Evolutionary conservation across 2,113 vertebrate species (phyloP), one percentile per base, ranked within the genome.

Genomic region (Grammomys dolichurus): DNA sequence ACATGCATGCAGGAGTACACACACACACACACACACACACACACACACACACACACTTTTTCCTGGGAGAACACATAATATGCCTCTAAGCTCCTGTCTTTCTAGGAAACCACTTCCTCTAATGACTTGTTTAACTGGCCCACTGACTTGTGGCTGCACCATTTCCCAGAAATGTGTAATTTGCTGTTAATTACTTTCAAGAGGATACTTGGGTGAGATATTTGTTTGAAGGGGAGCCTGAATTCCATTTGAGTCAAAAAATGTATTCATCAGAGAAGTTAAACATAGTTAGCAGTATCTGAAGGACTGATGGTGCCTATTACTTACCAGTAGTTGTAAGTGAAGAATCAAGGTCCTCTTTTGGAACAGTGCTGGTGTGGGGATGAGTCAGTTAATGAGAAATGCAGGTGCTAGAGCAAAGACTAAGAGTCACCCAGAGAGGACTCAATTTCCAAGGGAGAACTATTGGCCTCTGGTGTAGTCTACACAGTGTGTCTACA

Each of bases 241-340:
- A 63, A 19, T 81, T 91, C 28, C 16, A 65, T 48, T 84, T 93
- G 77, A 96, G 67, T 33, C 43, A n/a, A 67, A 81, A 89, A 87
- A 24, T 36, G 33, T 69, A 4, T 58, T 76, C 43, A 93, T 24
- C 31, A 10, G 73, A 93, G 51, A 78, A 92, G 72, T 26, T 17
- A 20, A 51, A 31, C 4, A 31, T 36, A 87, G 67, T 46, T 40
- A 46, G 40, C 17, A 40, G 56, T 89, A 20, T 40, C 54, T 89
- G 36, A 89, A 84, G 54, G 22, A 26, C 36, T 56, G 1, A 16
- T 26, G 19, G n/a, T 63, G 19, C 24, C 65, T 46, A 9, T 80
- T 80, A 81, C 43, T 93, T 93, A 51, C 33, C 31, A 78, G 1
- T 2, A 0, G 80, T 65, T 73, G 75, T 90, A 94, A 7, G 33